A percentile compares a stretch with the other conserved stretches of the same genome.
phyloP scores from a whole-genome alignment of 2,888 invertebrate species.

The Volucella bombylans region DNA sequence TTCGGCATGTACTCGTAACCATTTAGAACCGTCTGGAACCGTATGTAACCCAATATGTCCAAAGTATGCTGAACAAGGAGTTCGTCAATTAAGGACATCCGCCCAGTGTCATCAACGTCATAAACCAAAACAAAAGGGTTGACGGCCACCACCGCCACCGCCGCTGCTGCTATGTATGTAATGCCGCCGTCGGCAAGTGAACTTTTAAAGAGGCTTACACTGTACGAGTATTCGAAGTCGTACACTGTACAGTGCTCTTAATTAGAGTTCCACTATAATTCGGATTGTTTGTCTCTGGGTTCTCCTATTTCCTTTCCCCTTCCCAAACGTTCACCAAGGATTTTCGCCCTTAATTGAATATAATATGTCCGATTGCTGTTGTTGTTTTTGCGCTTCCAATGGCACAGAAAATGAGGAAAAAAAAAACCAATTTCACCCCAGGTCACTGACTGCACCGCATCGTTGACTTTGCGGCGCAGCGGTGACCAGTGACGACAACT shows the following conservation, averaged over 20 bases:
- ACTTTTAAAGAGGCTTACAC: constrained; percentile 55
- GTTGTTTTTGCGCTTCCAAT: neutral
- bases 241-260: constrained; percentile 59
- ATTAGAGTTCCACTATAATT: constrained; percentile 70
- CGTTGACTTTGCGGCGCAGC: neutral
- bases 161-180: constrained; percentile 1
- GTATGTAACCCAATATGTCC: constrained; percentile 59
- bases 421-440: constrained; percentile 53
- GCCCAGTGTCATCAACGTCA: constrained; percentile 71
- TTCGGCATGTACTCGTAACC: no score
- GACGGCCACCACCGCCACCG: constrained; percentile 43
- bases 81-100: constrained; percentile 73
- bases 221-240: no score
- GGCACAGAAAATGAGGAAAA: neutral
- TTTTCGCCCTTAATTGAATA: constrained; percentile 72
- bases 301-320: constrained; percentile 52
- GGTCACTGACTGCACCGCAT: constrained; percentile 25
- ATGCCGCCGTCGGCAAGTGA: constrained; percentile 52
- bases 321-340: constrained; percentile 13
- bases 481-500: constrained; percentile 6
- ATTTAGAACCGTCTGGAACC: neutral
- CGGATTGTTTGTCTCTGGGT: constrained; percentile 55
- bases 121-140: constrained; percentile 71
- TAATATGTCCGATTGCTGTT: constrained; percentile 53
- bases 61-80: constrained; percentile 48